Conservation (phyloP, 1,140 invertebrate species). For the Solenopsis fugax region DNA sequence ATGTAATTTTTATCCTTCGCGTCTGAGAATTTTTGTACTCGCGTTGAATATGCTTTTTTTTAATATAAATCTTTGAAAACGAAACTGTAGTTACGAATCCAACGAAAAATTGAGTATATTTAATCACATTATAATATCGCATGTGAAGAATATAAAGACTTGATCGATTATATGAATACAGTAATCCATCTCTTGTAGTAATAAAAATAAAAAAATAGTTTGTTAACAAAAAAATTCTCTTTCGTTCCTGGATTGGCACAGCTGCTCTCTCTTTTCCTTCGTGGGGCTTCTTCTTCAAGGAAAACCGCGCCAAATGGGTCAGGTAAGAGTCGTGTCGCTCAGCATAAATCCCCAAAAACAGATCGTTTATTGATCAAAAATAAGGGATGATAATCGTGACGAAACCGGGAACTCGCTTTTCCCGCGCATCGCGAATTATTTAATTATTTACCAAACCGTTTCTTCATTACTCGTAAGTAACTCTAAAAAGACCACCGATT, state of each 20-base stretch:
- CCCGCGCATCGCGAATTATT: constrained; percentile 72
- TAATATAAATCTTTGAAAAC: constrained; percentile 4
- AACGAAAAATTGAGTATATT: not conserved
- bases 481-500: constrained; percentile 79
- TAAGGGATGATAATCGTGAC: constrained; percentile 83
- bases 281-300: not conserved
- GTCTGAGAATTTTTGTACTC: not conserved
- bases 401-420: constrained; percentile 78
- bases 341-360: constrained; percentile 81
- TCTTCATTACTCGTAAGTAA: constrained; percentile 79
- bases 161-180: not conserved
- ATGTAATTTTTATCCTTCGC: not conserved
- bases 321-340: constrained; percentile 54
- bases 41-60: not conserved
- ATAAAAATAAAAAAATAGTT: constrained; percentile 33
- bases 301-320: constrained; percentile 16
- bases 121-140: not conserved
- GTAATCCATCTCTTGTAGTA: not conserved
- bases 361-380: constrained; percentile 84
- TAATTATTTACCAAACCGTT: constrained; percentile 80
- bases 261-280: not conserved
- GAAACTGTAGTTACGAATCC: not conserved
- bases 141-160: not conserved
- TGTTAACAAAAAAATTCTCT: not conserved
- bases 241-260: not conserved